A percentile compares a stretch with the other conserved stretches of the same genome.
Conservation (phyloP, 2,888 invertebrate species). For the Drosophila helvetica region DNA sequence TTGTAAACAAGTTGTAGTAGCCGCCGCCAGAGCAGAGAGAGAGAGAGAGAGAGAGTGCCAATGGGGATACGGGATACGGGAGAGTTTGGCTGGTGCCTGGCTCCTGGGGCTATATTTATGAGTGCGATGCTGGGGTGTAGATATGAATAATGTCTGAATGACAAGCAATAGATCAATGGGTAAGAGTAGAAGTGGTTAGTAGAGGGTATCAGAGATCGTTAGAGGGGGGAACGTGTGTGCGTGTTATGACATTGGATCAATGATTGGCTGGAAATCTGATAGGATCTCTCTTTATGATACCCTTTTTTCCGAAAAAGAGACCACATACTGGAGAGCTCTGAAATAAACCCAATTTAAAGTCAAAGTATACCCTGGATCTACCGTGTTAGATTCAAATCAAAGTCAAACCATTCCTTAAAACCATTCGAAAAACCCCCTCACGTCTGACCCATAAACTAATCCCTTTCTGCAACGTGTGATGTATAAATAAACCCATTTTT, state of each 20-base stretch:
- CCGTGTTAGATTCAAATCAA: conserved; percentile 1
- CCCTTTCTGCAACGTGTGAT: neutral
- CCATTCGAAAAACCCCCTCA: conserved; percentile 29
- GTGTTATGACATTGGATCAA: conserved; percentile 26
- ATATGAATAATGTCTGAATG: conserved; percentile 64
- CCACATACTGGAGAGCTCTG: too few relatives aligned
- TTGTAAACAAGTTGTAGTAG: conserved; percentile 69
- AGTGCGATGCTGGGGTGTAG: conserved; percentile 58
- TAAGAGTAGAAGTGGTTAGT: too few relatives aligned
- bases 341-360: neutral
- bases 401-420: conserved; percentile 6
- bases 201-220: neutral
- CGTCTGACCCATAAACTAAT: conserved; percentile 62
- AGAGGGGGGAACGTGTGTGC: neutral
- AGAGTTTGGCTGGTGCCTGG: too few relatives aligned
- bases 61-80: conserved; percentile 11
- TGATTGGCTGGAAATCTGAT: neutral
- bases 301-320: neutral
- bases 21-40: neutral
- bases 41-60: conserved; percentile 16
- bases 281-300: neutral
- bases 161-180: conserved; percentile 61
- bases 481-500: neutral
- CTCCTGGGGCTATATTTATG: conserved; percentile 49
- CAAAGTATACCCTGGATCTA: neutral